A percentile compares a stretch with the other conserved stretches of the same genome.
phyloP scores from a whole-genome alignment of 2,888 invertebrate genomes.

The Pseudanteris insignis region DNA sequence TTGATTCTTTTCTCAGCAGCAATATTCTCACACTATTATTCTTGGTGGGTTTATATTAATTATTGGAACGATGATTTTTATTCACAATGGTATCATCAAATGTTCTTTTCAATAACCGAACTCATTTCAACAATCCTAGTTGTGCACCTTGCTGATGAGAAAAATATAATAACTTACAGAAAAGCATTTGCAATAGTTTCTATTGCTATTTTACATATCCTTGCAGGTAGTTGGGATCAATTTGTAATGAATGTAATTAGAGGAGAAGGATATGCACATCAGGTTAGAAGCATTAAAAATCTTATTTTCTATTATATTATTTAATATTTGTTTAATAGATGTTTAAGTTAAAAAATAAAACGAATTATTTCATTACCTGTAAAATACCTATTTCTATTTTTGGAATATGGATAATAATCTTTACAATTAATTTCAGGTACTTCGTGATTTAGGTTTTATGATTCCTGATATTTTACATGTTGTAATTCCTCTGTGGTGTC shows the following conservation, averaged over 20 bases:
- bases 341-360: too few species aligned
- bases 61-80: conserved; percentile 79
- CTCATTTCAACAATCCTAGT: conserved; percentile 71
- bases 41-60: conserved; percentile 77
- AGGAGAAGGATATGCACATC: conserved; percentile 74
- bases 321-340: too few species aligned
- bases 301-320: too few species aligned
- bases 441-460: conserved; percentile 76
- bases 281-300: too few species aligned
- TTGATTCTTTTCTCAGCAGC: conserved; percentile 71
- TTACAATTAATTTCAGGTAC: conserved; percentile 61
- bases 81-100: conserved; percentile 76
- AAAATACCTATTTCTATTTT: too few species aligned
- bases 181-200: conserved; percentile 71
- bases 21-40: conserved; percentile 76
- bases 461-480: conserved; percentile 74
- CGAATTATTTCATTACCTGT: too few species aligned
- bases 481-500: conserved; percentile 69
- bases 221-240: conserved; percentile 74
- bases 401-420: too few species aligned
- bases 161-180: conserved; percentile 68
- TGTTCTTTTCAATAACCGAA: conserved; percentile 72
- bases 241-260: conserved; percentile 73
- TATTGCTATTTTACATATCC: conserved; percentile 72
- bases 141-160: conserved; percentile 70